Percentiles rank a stretch among this genome's conserved stretches.
phyloP scores from a whole-genome alignment of 2,797 vertebrate genomes.

The Anisognathus igniventris region DNA sequence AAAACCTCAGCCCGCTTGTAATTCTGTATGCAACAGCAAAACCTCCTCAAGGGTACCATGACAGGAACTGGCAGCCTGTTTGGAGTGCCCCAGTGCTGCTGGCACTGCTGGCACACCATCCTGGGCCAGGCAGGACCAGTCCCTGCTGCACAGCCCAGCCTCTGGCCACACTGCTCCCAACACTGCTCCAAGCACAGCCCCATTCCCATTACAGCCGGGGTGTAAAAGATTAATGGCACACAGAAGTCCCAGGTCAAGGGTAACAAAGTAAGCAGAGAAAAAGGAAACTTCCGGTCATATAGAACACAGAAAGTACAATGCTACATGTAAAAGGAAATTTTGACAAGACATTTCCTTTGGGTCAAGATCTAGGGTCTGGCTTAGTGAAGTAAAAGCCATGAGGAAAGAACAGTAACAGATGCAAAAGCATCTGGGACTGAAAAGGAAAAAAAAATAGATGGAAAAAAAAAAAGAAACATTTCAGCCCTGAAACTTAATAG shows the following conservation, averaged over 20 bases:
- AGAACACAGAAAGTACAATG: background rate
- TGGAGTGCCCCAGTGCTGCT: background rate
- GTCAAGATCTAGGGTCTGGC: background rate
- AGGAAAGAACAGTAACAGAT: background rate
- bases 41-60: background rate
- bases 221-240: background rate
- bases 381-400: background rate
- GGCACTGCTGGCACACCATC: background rate
- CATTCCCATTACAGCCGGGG: background rate
- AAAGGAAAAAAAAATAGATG: background rate
- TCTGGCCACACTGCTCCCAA: rapidly evolving
- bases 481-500: conserved; percentile 46
- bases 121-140: background rate
- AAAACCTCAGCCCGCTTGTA: background rate
- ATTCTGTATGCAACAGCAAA: background rate
- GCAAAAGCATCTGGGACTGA: conserved; percentile 5
- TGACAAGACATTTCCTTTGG: background rate
- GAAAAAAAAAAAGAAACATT: background rate
- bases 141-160: background rate
- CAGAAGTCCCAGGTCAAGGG: background rate
- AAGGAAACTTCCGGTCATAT: background rate
- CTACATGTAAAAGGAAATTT: background rate
- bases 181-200: background rate
- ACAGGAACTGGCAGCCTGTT: background rate
- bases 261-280: background rate